Percentiles rank a stretch among this genome's conserved stretches.
Evolutionary conservation across 2,888 invertebrate genomes (phyloP).

Genomic region (Cryptops parisi): DNA sequence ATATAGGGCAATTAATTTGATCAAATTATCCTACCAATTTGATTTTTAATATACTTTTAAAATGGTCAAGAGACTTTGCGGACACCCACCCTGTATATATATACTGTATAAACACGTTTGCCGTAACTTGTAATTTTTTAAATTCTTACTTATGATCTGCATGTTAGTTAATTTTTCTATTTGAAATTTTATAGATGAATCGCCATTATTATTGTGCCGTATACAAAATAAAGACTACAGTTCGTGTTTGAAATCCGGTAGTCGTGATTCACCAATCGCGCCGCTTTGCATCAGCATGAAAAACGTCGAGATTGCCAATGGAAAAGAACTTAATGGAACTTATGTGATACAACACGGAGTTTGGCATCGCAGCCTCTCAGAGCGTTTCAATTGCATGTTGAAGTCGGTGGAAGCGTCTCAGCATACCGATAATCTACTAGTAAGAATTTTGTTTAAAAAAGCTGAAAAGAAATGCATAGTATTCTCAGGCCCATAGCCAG

Average conservation of each 20-base stretch:
- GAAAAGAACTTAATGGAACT: neutral
- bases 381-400: neutral
- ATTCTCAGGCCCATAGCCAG: too few relatives aligned
- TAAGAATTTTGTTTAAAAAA: too few relatives aligned
- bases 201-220: constrained; percentile 51
- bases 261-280: constrained; percentile 33
- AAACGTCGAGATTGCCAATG: constrained; percentile 28
- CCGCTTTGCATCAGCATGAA: constrained; percentile 53
- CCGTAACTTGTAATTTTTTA: too few relatives aligned
- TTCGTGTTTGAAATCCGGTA: constrained; percentile 37
- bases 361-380: neutral
- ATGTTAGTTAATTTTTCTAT: constrained; percentile 2
- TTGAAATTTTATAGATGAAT: constrained; percentile 41
- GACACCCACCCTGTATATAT: too few relatives aligned
- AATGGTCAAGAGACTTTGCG: too few relatives aligned
- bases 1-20: too few relatives aligned
- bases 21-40: too few relatives aligned
- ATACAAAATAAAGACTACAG: constrained; percentile 34
- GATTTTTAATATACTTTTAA: too few relatives aligned
- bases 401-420: neutral
- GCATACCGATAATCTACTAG: too few relatives aligned
- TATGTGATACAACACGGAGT: neutral
- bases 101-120: too few relatives aligned
- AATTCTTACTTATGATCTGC: too few relatives aligned
- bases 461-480: too few relatives aligned